Percentiles rank a stretch among this genome's conserved stretches.
phyloP scores from a whole-genome alignment of 2,113 vertebrate genomes.

The Cromileptes altivelis region DNA sequence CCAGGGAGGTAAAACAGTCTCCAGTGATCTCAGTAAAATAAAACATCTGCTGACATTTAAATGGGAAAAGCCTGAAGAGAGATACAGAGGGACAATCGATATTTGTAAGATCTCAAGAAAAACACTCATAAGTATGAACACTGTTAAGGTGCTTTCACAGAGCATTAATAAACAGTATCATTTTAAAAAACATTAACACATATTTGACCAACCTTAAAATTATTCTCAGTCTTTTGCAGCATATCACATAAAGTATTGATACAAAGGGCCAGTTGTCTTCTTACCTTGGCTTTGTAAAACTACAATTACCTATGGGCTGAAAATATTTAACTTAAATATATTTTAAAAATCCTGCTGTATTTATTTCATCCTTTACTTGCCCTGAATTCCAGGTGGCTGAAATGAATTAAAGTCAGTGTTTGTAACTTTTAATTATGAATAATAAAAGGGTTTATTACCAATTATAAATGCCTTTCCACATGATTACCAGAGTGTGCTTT shows the following conservation, averaged over 20 bases:
- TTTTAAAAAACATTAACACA: not conserved
- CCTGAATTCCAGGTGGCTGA: not conserved
- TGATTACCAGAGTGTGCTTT: conserved; percentile 15
- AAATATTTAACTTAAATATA: not conserved
- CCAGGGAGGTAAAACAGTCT: not conserved
- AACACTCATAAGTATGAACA: not conserved
- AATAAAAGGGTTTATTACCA: conserved; percentile 16
- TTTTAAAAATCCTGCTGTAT: not conserved
- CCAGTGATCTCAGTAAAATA: not conserved
- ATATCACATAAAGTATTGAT: not conserved
- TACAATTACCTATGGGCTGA: not conserved
- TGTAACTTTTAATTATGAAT: conserved; percentile 9
- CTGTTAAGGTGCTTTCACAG: not conserved
- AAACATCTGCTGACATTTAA: conserved; percentile 24
- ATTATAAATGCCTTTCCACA: conserved; percentile 4
- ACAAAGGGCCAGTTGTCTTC: not conserved
- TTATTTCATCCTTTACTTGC: not conserved
- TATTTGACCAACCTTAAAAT: not conserved
- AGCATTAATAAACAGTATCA: not conserved
- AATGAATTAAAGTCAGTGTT: not conserved
- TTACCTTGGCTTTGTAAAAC: not conserved
- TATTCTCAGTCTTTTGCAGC: not conserved
- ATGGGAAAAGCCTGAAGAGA: not conserved
- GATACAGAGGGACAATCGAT: not conserved
- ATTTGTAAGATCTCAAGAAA: conserved; percentile 1